Base-by-base conservation (phyloP, 1,140 invertebrate species). In the Alviniconcha marisindica region DNA sequence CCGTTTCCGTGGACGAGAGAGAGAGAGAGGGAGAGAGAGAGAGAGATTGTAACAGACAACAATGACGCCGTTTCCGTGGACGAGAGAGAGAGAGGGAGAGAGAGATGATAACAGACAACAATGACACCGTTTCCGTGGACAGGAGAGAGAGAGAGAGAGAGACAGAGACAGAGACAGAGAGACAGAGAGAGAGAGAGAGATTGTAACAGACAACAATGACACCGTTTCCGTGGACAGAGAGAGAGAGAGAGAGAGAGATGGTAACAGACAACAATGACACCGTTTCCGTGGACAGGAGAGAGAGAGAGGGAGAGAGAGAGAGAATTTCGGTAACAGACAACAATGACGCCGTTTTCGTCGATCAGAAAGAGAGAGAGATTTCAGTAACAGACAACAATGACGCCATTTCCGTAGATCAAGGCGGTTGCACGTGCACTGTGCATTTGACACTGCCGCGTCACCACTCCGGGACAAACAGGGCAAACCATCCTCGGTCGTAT, bases 311-410 rank as follows among this genome's bases (percentile, higher is more conserved):
- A 63, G 60, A 63, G 60, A 63, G 60, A 10, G 10, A 63, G 10
- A 63, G 60, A 63, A 63, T n/a, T n/a, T n/a, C n/a, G n/a, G n/a
- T n/a, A n/a, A 10, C 21, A 63, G 60, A n/a, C n/a, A 63, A 63
- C 60, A 63, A 24, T 63, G 60, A 63, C 10, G 5, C 28, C 60
- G 5, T 63, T 63, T 7, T 63, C 60, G 7, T 63, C 60, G 10
- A 63, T 63, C 60, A 24, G 5, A 63, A 7, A 63, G 60, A 63
- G 60, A 10, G 10, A 63, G 10, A 63, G 60, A 63, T n/a, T n/a
- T n/a, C n/a, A n/a, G n/a, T n/a, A n/a, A 10, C 21, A 63, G 60
- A n/a, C n/a, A 63, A 63, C 60, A 63, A 24, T 63, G 60, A 63
- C 10, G 5, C 28, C 60, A 10, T 63, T 63, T 7, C 24, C 60